Base-by-base conservation (phyloP, 2,113 vertebrate genomes). In the Embiotoca jacksoni region DNA sequence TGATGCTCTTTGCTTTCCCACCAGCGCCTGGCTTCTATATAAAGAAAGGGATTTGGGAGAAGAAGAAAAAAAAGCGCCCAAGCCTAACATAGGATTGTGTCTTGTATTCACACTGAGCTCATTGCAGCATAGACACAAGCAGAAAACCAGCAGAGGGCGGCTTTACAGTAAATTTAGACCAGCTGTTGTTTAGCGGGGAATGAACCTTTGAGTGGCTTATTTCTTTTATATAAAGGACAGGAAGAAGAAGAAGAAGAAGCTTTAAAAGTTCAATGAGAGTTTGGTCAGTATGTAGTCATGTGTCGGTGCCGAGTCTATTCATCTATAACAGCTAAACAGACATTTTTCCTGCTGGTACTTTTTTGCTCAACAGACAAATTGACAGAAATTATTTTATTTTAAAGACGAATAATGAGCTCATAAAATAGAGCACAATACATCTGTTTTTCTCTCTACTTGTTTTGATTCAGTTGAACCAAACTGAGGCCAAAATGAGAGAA, bases 41-140 rank as follows among this genome's bases (percentile, higher is more conserved):
- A 86, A 80, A 80, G 49, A 65, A 23, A 23, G 16, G 69, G 88
- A 81, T 78, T 75, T 80, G 35, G 31, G 31, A 14, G 36, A 57
- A 59, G 49, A 46, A 67, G 14, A 2, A 49, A 50, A 0, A 61
- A 63, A 49, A 61, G 35, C 23, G 23, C 23, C 5, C 33, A 16
- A 77, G 59, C 50, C 47, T 55, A n/a, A 61, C 75, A 52, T 33
- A 14, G 80, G 67, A 79, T 76, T 80, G 72, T 52, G 44, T 72
- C 72, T 71, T 11, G 47, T 67, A 33, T 76, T 78, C 71, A 36
- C 37, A 23, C 44, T 37, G 49, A 80, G 64, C 75, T 62, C 76
- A 16, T 55, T 53, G 49, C 39, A 39, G 35, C 32, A 62, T 0
- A 64, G 37, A 72, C 59, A 70, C 49, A 33, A 0, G 50, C 39